Evolutionary conservation across 2,113 vertebrate genomes (phyloP).

Genomic region (Ginglymostoma cirratum): DNA sequence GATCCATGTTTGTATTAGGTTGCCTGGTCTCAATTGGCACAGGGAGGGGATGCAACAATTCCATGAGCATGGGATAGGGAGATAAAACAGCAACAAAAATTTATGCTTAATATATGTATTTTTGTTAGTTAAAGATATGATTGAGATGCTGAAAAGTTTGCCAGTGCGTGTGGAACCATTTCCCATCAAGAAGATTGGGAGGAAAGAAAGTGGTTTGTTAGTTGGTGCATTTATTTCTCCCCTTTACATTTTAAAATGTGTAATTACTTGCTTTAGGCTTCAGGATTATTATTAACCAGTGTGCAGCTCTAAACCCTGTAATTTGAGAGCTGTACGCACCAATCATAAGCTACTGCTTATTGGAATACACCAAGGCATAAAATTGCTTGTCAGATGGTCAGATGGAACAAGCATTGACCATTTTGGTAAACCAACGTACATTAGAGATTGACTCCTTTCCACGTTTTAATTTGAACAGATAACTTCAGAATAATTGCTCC

Average conservation of each 20-base stretch:
- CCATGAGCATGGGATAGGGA: not conserved
- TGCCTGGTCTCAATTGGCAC: not conserved
- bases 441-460: not conserved
- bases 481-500: not conserved
- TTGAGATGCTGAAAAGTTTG: not conserved
- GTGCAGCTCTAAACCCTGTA: not conserved
- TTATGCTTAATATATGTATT: not conserved
- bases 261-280: not conserved
- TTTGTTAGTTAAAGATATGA: not conserved
- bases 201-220: not conserved
- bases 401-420: not conserved
- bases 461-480: not conserved
- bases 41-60: not conserved
- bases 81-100: not conserved
- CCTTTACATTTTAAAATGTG: not conserved
- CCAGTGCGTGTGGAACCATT: not conserved
- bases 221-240: not conserved
- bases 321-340: not conserved
- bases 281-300: not conserved
- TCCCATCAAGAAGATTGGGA: not conserved
- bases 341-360: not conserved
- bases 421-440: not conserved
- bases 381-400: not conserved
- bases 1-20: not conserved
- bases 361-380: not conserved